These are phyloP conservation scores for Eulacestoma nigropectus DNA, from an alignment of 2,113 vertebrate genomes.

Conservation along the genomic window DNA sequence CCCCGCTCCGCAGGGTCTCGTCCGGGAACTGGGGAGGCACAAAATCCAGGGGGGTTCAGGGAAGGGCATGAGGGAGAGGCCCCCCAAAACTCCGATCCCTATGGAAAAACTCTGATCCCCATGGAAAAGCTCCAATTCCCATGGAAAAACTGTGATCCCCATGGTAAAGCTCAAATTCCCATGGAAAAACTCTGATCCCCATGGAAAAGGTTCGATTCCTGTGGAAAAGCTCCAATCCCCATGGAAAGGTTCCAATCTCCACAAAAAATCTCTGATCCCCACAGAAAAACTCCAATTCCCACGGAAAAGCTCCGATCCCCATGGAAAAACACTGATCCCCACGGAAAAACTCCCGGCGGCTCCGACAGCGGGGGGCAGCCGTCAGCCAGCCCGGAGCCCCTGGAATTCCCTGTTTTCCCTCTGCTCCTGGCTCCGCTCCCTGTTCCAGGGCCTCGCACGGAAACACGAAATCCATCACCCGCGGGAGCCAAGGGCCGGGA, in stretches of 20 bases:
- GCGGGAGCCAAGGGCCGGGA: too few species aligned
- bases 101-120: rapidly evolving
- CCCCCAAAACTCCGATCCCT: rapidly evolving
- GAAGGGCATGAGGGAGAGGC: neutral
- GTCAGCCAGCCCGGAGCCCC: too few species aligned
- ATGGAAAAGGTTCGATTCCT: rapidly evolving
- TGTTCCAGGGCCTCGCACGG: too few species aligned
- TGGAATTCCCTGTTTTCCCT: too few species aligned
- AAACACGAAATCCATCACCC: too few species aligned
- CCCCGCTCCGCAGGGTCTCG: conserved; percentile 89
- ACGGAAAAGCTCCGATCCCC: neutral
- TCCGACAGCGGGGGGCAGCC: too few species aligned
- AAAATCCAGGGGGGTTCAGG: neutral
- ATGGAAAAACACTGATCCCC: too few species aligned
- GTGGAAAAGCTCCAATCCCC: neutral
- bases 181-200: rapidly evolving
- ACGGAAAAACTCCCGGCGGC: too few species aligned
- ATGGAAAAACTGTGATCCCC: neutral
- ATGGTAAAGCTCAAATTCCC: rapidly evolving
- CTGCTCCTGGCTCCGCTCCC: too few species aligned
- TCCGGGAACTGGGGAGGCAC: conserved; percentile 83
- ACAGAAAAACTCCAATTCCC: too few species aligned
- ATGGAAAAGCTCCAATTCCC: neutral
- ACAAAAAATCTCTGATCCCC: neutral
- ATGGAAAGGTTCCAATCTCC: neutral